These are phyloP conservation scores for Fragum sueziense DNA, from an alignment of 2,888 invertebrate genomes.

Conservation along the genomic window DNA sequence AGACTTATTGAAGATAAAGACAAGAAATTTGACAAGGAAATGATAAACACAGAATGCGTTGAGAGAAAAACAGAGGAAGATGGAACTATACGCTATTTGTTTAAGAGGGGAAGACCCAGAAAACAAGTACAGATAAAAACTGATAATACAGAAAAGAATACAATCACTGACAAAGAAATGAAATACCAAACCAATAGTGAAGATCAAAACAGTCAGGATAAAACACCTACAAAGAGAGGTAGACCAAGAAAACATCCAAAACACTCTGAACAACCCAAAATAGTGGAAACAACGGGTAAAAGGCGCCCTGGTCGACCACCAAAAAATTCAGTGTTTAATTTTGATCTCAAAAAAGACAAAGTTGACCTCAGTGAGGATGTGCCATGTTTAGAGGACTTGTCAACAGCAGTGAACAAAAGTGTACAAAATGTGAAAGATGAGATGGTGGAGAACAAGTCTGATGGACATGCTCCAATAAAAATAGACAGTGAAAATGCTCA, in stretches of 20 bases:
- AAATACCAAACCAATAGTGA: background rate
- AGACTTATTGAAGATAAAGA: background rate
- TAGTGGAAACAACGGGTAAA: background rate
- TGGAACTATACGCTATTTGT: constrained; percentile 1
- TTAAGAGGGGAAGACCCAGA: constrained; percentile 12
- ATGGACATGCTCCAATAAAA: too few relatives aligned
- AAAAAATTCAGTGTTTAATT: too few relatives aligned
- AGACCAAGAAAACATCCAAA: constrained; percentile 6
- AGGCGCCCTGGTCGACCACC: background rate
- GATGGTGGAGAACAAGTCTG: too few relatives aligned
- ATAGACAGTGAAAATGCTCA: too few relatives aligned
- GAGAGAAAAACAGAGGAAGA: background rate
- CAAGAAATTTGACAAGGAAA: background rate
- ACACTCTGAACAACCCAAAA: background rate
- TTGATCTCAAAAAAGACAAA: too few relatives aligned
- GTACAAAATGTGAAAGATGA: too few relatives aligned
- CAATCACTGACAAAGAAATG: background rate
- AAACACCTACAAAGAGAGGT: background rate
- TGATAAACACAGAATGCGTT: background rate
- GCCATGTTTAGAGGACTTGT: too few relatives aligned
- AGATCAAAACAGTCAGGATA: background rate
- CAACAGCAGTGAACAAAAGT: too few relatives aligned
- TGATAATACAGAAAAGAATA: background rate
- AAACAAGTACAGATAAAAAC: background rate
- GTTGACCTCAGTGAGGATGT: too few relatives aligned